Evolutionary conservation across 2,888 invertebrate genomes (phyloP).

Genomic region (Meiosimyza decipiens): DNA sequence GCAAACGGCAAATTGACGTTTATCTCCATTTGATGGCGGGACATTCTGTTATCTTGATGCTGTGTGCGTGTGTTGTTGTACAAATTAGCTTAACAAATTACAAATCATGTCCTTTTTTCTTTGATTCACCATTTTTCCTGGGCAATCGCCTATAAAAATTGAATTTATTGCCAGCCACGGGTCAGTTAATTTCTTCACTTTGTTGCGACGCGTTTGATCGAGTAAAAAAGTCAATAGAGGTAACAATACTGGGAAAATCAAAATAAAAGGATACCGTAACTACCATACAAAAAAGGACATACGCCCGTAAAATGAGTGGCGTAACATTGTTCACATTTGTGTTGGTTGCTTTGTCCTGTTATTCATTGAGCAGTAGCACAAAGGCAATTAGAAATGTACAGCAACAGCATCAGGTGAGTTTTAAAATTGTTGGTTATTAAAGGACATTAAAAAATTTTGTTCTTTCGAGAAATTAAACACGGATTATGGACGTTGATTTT

Average conservation of each 20-base stretch:
- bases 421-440: not conserved
- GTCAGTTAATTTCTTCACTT: constrained; percentile 47
- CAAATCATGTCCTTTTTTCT: constrained; percentile 56
- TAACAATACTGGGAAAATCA: not conserved
- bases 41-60: not conserved
- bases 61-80: constrained; percentile 10
- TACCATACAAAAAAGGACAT: not conserved
- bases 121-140: not conserved
- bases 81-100: constrained; percentile 46
- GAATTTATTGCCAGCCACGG: constrained; percentile 32
- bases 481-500: too few species aligned
- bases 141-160: constrained; percentile 54
- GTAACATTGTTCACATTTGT: constrained; percentile 56
- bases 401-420: constrained; percentile 55
- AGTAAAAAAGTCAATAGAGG: constrained; percentile 9
- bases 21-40: constrained; percentile 26
- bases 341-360: constrained; percentile 55
- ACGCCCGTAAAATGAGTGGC: constrained; percentile 50
- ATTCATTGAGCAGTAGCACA: constrained; percentile 50
- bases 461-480: too few species aligned
- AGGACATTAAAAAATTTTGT: too few species aligned
- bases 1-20: constrained; percentile 42
- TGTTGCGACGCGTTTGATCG: not conserved
- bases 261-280: not conserved
- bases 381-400: constrained; percentile 41